Percentiles rank a stretch among this genome's conserved stretches.
Conservation (phyloP, 2,113 vertebrate genomes). For the Cebus imitator region DNA sequence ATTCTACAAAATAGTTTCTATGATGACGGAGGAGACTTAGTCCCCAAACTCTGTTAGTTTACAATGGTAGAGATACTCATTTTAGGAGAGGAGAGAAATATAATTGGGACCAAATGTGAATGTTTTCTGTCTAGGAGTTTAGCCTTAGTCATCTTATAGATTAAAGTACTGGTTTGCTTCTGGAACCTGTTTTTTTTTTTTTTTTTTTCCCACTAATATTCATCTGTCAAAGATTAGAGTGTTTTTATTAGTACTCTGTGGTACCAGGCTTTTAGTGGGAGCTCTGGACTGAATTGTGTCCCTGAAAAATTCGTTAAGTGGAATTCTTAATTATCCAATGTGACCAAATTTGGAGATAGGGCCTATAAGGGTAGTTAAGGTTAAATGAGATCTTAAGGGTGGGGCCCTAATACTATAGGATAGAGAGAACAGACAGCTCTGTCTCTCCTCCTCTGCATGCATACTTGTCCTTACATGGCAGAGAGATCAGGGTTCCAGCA, state of each 20-base stretch:
- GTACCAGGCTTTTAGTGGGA: not conserved
- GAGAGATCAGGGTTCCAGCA: not conserved
- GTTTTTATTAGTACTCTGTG: not conserved
- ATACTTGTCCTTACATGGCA: not conserved
- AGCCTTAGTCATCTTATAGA: not conserved
- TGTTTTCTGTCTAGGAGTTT: not conserved
- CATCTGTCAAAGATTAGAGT: not conserved
- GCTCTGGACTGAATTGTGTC: not conserved
- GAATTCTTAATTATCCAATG: not conserved
- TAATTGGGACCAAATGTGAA: not conserved
- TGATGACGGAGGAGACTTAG: not conserved
- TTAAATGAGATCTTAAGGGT: not conserved
- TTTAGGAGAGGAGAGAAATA: not conserved
- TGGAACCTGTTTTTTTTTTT: conserved; percentile 15
- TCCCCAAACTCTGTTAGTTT: not conserved
- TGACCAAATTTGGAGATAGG: not conserved
- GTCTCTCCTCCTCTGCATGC: not conserved
- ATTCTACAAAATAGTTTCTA: not conserved
- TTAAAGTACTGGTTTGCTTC: not conserved
- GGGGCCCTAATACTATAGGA: not conserved
- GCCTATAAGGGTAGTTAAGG: not conserved
- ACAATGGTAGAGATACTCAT: not conserved
- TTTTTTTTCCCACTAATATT: not conserved
- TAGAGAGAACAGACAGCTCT: not conserved
- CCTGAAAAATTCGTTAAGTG: not conserved